Evolutionary conservation across 1,140 invertebrate species (phyloP).

Genomic region (Pogonomyrmex californicus): DNA sequence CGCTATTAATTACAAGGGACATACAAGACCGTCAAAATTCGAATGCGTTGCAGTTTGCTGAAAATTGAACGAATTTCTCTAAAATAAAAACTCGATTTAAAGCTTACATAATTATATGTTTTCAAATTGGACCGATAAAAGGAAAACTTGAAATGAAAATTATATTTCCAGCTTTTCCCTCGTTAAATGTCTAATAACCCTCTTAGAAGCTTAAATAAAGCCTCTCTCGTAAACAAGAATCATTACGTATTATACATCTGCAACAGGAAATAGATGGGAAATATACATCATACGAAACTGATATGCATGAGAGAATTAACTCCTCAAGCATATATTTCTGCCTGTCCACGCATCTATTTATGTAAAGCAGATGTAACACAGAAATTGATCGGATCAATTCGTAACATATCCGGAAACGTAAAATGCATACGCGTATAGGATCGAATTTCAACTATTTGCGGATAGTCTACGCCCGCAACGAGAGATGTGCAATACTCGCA

Average conservation of each 20-base stretch:
- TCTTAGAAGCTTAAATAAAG: not conserved
- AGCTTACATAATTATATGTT: not conserved
- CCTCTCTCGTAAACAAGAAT: not conserved
- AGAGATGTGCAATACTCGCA: conserved; percentile 35
- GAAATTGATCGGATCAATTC: conserved; percentile 41
- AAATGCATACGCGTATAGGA: not conserved
- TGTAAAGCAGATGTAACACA: conserved; percentile 48
- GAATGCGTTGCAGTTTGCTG: conserved; percentile 23
- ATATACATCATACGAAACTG: not conserved
- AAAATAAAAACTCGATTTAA: conserved; percentile 25
- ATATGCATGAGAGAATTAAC: conserved; percentile 32
- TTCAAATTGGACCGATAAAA: not conserved
- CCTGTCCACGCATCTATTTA: conserved; percentile 27
- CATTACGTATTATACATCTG: not conserved
- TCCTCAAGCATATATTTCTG: conserved; percentile 21
- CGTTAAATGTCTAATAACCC: not conserved
- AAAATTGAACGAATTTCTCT: conserved; percentile 45
- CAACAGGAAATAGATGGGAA: conserved; percentile 1
- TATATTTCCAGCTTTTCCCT: not conserved
- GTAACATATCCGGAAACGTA: conserved; percentile 33
- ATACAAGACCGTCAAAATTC: conserved; percentile 43
- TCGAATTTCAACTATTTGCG: conserved; percentile 52
- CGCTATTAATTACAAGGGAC: conserved; percentile 70
- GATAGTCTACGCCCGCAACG: conserved; percentile 25
- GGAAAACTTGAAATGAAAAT: not conserved